Evolutionary conservation across 2,888 invertebrate species (phyloP), one percentile per base, ranked within the genome.

Genomic region (Stenurella melanura): DNA sequence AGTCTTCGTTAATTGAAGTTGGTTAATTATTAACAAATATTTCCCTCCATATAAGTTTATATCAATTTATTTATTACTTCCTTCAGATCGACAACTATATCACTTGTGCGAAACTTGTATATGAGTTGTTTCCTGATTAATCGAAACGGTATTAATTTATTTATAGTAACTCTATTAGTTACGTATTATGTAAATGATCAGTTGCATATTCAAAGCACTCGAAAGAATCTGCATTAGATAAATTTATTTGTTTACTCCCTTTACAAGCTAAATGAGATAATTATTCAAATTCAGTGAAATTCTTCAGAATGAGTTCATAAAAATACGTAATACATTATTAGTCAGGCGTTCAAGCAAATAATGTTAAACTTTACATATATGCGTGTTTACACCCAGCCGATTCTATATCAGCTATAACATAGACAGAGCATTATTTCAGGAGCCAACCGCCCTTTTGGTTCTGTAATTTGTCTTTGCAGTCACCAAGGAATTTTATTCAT

Each of bases 121-220:
- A 12, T 15, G 50, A 50, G n/a, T 50, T 50, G n/a, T 15, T 50
- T n/a, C n/a, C 15, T 50, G 50, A 50, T 50, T 50, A 50, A 17
- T 58, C 10, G 19, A 12, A 19, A 58, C 21, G 58, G 11, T 58
- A 58, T 15, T 11, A 58, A 21, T 58, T 58, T 11, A 58, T 58
- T 58, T 58, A 21, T 21, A 15, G 19, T 19, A 58, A 19, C 15
- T 19, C 58, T 50, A 50, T 50, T n/a, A n/a, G 58, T 19, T 58
- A 58, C 11, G 10, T 58, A 58, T 18, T 58, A 58, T 58, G 58
- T 19, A 58, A 58, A 58, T 57, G 18, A 57, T 21, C 11, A 21
- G 21, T 58, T 58, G 58, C 58, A 58, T 34, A 34, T 15, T 21
- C 21, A 57, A 57, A 57, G 0, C 17, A 17, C 11, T 19, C 17